Base-by-base conservation (phyloP, 2,888 invertebrate species). In the Limnephilus marmoratus region DNA sequence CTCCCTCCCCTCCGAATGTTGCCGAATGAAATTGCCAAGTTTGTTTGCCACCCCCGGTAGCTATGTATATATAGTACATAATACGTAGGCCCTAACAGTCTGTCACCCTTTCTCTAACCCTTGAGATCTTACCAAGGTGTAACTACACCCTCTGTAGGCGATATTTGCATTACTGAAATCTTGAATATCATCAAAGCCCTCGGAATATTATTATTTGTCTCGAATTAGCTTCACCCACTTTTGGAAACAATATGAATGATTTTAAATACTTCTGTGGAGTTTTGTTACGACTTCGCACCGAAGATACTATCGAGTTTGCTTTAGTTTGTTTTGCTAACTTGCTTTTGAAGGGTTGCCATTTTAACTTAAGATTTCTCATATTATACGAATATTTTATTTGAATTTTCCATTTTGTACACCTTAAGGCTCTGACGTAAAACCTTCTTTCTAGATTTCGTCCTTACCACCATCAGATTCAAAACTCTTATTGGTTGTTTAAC, bases 1-100 rank as follows among this genome's bases (percentile, higher is more conserved):
- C 34, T 37, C 85, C 37, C 83, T 68, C 68, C 31, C 83, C 90
- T 41, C 82, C 90, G 90, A 90, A 49, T 90, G 90, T 90, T 82
- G 90, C 89, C 91, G 91, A 91, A 91, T 90, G 93, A 93, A 93
- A 93, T 93, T 93, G 93, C 93, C 92, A 92, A 93, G 93, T 93
- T 92, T 93, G 93, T 92, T 92, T 92, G 93, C 91, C 85, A 81
- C 88, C 93, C 85, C 90, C 90, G 45, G 87, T 88, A 37, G 18
- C 53, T 90, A 85, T 85, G 31, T 85, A 37, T 90, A 90, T n/a
- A 85, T 45, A 45, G n/a, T 82, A 34, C 34, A 90, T 49, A 29
- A 68, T 24, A 68, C 68, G 68, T 91, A 91, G 49, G 82, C 82
- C 31, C 49, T 29, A 80, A 82, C 90, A 90, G 90, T 41, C 81